Evolutionary conservation across 53 echinoderm and acorn worm species (phyloP), one percentile per base, ranked within the genome.

Genomic region (Stichopus horrens): DNA sequence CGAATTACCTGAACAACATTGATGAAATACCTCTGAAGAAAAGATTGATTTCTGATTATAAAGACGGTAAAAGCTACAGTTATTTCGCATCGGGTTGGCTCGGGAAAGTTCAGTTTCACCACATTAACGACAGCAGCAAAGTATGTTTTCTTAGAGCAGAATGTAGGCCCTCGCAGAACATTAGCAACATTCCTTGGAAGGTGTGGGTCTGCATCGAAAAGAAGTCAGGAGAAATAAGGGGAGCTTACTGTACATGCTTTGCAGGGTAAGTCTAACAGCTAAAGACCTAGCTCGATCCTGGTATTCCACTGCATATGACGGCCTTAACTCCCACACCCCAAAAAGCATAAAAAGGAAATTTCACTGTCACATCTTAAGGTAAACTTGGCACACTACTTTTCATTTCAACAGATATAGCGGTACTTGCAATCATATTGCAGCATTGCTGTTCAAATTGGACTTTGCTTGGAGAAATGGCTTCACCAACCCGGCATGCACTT

Each of bases 61-160:
- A 93, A 54, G 90, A 92, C 22, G 80, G 83, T 5, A 92, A 93
- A 73, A 88, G 65, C 0, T 90, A 88, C 71, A 90, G 88, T 53
- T 93, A 93, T 74, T 92, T 92, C 63, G 86, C 90, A 3, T 86
- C 86, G 5, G 90, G 89, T 0, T 92, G 92, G 92, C 68, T 92
- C 68, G 51, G 74, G 65, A 83, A 90, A 59, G 54, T 90, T n/a
- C n/a, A n/a, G n/a, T n/a, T n/a, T n/a, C n/a, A n/a, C n/a, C 21
- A 0, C 5, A 60, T 88, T 0, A 83, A 89, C 5, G 73, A 74
- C 51, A 89, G 88, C 23, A 84, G 37, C 74, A 88, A 89, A 23
- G 54, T 54, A 4, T 92, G 92, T 92, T 89, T 88, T 55, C 57
- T 92, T 9, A 75, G 74, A 10, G 60, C 88, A 1, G 76, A 92